A percentile compares a stretch with the other conserved stretches of the same genome.
Conservation (phyloP, 2,113 vertebrate genomes). For the Podarcis cretensis region DNA sequence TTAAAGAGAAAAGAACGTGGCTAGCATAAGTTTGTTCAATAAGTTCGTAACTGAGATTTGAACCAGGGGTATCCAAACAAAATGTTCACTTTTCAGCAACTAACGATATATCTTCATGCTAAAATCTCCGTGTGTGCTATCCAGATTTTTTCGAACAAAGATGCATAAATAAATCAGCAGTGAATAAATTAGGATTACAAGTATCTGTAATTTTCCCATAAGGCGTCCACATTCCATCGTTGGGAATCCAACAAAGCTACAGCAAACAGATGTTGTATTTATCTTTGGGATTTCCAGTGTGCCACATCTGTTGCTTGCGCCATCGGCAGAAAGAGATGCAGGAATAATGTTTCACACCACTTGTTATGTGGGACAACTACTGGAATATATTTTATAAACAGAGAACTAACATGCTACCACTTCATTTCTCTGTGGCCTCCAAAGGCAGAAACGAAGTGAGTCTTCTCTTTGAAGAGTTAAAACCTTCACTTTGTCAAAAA, state of each 20-base stretch:
- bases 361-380: conserved; percentile 61
- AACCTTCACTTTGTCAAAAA: background rate
- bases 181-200: conserved; percentile 59
- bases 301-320: conserved; percentile 66
- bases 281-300: conserved; percentile 49
- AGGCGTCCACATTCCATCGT: conserved; percentile 41
- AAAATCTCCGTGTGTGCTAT: conserved; percentile 17
- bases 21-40: background rate
- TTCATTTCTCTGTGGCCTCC: conserved; percentile 15
- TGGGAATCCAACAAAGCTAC: conserved; percentile 45
- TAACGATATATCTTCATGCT: conserved; percentile 7
- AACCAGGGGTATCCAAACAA: background rate
- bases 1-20: background rate
- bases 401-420: background rate
- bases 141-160: conserved; percentile 34
- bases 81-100: background rate
- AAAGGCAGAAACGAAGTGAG: conserved; percentile 39
- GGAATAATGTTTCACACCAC: conserved; percentile 47
- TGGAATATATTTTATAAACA: conserved; percentile 54
- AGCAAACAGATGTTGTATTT: conserved; percentile 59
- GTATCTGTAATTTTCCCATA: conserved; percentile 49
- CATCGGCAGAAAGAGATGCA: conserved; percentile 46
- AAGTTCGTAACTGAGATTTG: background rate
- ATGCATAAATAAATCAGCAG: conserved; percentile 65
- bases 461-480: background rate